phyloP scores from a whole-genome alignment of 2,888 invertebrate species.

The Harpalus rubripes region DNA sequence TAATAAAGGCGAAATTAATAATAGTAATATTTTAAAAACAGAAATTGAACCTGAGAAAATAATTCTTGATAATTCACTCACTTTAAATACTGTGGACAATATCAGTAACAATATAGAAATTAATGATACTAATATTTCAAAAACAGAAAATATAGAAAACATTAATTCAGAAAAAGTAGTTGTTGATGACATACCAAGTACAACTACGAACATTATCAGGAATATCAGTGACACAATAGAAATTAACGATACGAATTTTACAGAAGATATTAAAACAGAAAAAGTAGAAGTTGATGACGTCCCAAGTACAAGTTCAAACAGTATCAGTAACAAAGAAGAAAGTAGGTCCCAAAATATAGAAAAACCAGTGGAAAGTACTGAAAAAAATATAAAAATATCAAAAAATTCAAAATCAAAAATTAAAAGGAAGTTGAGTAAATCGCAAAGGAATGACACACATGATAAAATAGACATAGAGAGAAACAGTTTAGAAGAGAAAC shows the following conservation, averaged over 20 bases:
- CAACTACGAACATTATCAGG: background rate
- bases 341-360: slow-evolving; percentile 21
- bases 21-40: background rate
- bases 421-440: slow-evolving; percentile 68
- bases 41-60: background rate
- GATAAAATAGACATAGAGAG: slow-evolving; percentile 68
- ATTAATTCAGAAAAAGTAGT: background rate
- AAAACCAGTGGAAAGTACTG: background rate
- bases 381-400: slow-evolving; percentile 67
- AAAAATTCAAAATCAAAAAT: slow-evolving; percentile 63
- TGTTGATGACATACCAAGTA: background rate
- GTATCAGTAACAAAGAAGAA: slow-evolving; percentile 66
- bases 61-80: too few relatives aligned
- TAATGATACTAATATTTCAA: background rate
- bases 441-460: slow-evolving; percentile 68
- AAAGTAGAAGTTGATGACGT: background rate
- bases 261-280: slow-evolving; percentile 3
- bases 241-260: background rate
- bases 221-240: background rate
- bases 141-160: background rate
- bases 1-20: background rate
- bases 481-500: slow-evolving; percentile 66
- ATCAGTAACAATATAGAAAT: background rate
- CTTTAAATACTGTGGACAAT: background rate
- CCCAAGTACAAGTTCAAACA: background rate